Base-by-base conservation (phyloP, 2,113 vertebrate genomes). In the Pelecanoides urinatrix region DNA sequence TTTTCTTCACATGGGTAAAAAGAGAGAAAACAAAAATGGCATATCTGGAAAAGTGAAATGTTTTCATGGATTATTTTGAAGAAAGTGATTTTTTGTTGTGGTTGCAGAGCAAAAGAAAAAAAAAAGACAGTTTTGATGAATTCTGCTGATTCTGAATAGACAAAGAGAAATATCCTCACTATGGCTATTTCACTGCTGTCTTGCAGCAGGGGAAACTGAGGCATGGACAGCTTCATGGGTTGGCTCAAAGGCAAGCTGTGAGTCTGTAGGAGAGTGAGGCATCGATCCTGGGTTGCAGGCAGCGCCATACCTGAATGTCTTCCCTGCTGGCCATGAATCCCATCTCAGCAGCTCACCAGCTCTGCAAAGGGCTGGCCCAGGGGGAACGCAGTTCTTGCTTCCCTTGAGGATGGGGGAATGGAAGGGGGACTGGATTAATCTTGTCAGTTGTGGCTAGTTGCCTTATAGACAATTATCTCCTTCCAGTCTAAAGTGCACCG, bases 51-150 rank as follows among this genome's bases (percentile, higher is more conserved):
- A 78, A 58, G 9, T 75, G 79, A 87, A 87, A 42, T 72, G 75
- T 94, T 85, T 96, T 72, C 11, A 75, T 63, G 27, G 21, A 61
- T 87, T 89, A 52, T 87, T 91, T 87, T 92, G 53, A 91, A 91
- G 38, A 88, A 96, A 74, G 18, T 10, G 10, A 36, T 75, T 16
- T 53, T 83, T 77, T 58, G 30, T 87, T 62, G 30, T 58, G 10
- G 5, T 66, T 94, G 22, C 36, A 71, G n/a, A 94, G 22, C 6
- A 70, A 80, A 82, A 90, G 3, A 8, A 9, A n/a, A 36, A 19
- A 45, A 20, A n/a, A 42, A 30, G 1, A 13, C 21, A 9, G 3
- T 49, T 91, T 65, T 78, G 66, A 83, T n/a, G 9, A 67, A 83
- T 74, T 88, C 55, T 92, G 13, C 72, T 84, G 12, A 38, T 59